Percentiles rank a stretch among this genome's conserved stretches.
phyloP scores from a whole-genome alignment of 2,113 vertebrate genomes.

The Phaethon lepturus region DNA sequence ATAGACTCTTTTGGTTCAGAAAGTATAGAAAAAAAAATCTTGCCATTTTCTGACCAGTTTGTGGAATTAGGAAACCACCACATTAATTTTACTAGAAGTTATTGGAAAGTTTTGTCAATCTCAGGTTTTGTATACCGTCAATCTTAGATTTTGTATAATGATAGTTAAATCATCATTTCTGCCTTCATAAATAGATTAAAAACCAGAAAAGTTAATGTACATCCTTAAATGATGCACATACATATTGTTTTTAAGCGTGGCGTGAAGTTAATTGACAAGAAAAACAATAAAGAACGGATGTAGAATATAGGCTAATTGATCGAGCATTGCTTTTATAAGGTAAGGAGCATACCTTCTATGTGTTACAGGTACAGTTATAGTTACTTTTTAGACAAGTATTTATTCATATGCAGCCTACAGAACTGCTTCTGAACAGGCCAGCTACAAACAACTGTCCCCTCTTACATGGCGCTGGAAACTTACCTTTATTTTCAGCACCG shows the following conservation, averaged over 20 bases:
- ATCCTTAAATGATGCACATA: not conserved
- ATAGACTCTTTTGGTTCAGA: not conserved
- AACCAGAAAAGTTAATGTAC: not conserved
- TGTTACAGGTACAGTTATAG: not conserved
- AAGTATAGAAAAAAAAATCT: not conserved
- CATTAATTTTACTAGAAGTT: not conserved
- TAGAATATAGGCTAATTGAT: not conserved
- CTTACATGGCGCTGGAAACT: not conserved
- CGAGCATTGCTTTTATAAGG: rapidly evolving
- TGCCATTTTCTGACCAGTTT: not conserved
- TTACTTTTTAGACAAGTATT: not conserved
- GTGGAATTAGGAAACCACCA: not conserved
- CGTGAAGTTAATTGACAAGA: not conserved
- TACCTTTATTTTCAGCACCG: conserved; percentile 95
- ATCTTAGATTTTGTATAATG: rapidly evolving
- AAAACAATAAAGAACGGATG: not conserved
- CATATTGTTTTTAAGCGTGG: not conserved
- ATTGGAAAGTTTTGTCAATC: not conserved
- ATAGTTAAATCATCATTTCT: not conserved
- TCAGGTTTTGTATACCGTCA: not conserved
- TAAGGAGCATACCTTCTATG: not conserved
- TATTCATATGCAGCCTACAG: not conserved
- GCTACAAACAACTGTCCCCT: not conserved
- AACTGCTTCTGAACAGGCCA: not conserved
- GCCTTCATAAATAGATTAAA: not conserved